Base-by-base conservation (phyloP, 2,113 vertebrate genomes). In the Chamaetylas fuelleborni region DNA sequence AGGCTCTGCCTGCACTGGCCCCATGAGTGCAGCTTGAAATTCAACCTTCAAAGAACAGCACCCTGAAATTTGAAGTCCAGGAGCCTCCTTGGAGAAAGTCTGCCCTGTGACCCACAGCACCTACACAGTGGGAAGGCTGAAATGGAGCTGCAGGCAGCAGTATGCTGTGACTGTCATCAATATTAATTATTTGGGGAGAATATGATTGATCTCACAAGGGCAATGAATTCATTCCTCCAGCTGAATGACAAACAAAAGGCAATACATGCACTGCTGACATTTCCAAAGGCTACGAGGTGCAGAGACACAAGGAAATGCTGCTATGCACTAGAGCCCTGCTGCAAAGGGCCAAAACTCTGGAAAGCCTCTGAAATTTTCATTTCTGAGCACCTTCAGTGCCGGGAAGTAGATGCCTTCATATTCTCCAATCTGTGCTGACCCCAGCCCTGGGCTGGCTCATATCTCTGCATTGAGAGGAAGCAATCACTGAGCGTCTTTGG, bases 111-210 rank as follows among this genome's bases (percentile, higher is more conserved):
- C 74, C 88, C 86, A 53, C 76, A 70, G 86, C 47, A 78, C 84
- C 86, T 33, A 62, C 79, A 72, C 33, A 29, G 74, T 17, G 38
- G 73, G 65, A 86, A 92, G 64, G 71, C 62, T 42, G 67, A 53
- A n/a, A 73, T 9, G 11, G 61, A 90, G n/a, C 79, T 81, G 51
- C 34, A 86, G 77, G 90, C 90, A 93, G 92, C 56, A 78, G 18
- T 31, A 28, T 28, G n/a, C 51, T 45, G 40, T 9, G 45, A 58
- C n/a, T 65, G 77, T 73, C 89, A 93, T 93, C 95, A 81, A 88
- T 94, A 96, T 96, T 95, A 95, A 96, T 95, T 95, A 95, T 85
- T 88, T 88, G 85, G 72, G 87, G 54, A 91, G 74, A 88, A 90
- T 81, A 77, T 76, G 89, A 95, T 58, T 92, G 96, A 96, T 95